A percentile compares a stretch with the other conserved stretches of the same genome.
phyloP scores from a whole-genome alignment of 2,888 invertebrate genomes.

The Perdita meconis region DNA sequence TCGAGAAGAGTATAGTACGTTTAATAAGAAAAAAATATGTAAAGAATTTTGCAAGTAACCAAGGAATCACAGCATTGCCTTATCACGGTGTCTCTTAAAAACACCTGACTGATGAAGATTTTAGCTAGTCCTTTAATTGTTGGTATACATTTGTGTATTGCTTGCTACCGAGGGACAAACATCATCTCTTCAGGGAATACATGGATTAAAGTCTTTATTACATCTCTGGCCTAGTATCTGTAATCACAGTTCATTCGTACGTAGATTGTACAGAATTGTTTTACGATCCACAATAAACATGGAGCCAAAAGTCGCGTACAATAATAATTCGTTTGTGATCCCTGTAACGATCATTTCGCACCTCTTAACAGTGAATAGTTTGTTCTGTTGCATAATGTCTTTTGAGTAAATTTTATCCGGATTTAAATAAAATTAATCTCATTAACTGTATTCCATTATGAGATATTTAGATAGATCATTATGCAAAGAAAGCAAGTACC shows the following conservation, averaged over 20 bases:
- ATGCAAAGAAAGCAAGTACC: constrained; percentile 57
- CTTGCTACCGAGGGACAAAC: constrained; percentile 70
- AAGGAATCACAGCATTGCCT: constrained; percentile 81
- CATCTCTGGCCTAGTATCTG: constrained; percentile 66
- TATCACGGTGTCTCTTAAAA: constrained; percentile 77
- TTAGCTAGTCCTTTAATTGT: constrained; percentile 81
- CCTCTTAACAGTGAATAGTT: neutral
- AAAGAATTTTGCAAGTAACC: constrained; percentile 71
- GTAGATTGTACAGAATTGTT: constrained; percentile 64
- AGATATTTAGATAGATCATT: constrained; percentile 43
- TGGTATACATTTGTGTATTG: constrained; percentile 73
- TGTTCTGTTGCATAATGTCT: constrained; percentile 16
- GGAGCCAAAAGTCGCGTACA: constrained; percentile 45
- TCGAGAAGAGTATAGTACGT: constrained; percentile 35
- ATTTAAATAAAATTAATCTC: constrained; percentile 29
- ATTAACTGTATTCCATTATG: constrained; percentile 29
- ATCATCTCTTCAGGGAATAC: constrained; percentile 53
- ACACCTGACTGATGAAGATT: constrained; percentile 79
- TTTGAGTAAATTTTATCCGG: constrained; percentile 26
- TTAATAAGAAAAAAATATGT: constrained; percentile 30
- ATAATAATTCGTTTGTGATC: constrained; percentile 53
- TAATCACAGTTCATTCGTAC: constrained; percentile 64
- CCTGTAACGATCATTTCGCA: constrained; percentile 34
- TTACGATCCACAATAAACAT: constrained; percentile 61
- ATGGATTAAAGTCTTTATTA: constrained; percentile 61